These are phyloP conservation scores for Pristionchus pacificus DNA, from an alignment of 1,140 invertebrate genomes.

Conservation along the genomic window DNA sequence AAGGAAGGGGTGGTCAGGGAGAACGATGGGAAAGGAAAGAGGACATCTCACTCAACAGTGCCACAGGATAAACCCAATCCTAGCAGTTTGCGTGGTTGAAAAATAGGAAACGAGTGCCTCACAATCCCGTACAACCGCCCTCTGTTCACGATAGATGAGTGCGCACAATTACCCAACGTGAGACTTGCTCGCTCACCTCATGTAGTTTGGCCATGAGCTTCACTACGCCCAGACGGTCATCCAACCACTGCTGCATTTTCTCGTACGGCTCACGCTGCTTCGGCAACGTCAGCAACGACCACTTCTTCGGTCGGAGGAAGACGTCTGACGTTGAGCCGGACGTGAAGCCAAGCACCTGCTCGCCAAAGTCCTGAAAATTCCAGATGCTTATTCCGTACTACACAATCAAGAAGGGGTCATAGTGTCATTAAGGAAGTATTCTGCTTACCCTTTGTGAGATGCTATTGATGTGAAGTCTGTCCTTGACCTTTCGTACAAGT, in stretches of 20 bases:
- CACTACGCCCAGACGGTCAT: constrained; percentile 70
- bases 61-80: no score
- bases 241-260: constrained; percentile 93
- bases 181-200: no score
- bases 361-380: constrained; percentile 19
- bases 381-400: not conserved
- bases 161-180: no score
- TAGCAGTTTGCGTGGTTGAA: no score
- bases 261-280: constrained; percentile 96
- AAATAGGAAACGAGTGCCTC: no score
- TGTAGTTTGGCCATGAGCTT: constrained; percentile 9
- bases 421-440: not conserved
- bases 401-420: no score
- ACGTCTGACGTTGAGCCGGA: constrained; percentile 66
- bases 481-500: constrained; percentile 16
- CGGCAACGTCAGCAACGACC: constrained; percentile 91
- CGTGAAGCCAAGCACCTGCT: constrained; percentile 14
- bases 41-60: no score
- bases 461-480: constrained; percentile 13
- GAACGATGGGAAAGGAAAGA: no score
- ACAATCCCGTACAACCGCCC: no score
- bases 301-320: constrained; percentile 93
- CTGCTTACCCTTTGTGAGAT: constrained; percentile 23
- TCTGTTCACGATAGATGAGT: no score
- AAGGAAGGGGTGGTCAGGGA: no score